These are phyloP conservation scores for Tricholauxania praeusta DNA, from an alignment of 2,888 invertebrate genomes.

Conservation along the genomic window DNA sequence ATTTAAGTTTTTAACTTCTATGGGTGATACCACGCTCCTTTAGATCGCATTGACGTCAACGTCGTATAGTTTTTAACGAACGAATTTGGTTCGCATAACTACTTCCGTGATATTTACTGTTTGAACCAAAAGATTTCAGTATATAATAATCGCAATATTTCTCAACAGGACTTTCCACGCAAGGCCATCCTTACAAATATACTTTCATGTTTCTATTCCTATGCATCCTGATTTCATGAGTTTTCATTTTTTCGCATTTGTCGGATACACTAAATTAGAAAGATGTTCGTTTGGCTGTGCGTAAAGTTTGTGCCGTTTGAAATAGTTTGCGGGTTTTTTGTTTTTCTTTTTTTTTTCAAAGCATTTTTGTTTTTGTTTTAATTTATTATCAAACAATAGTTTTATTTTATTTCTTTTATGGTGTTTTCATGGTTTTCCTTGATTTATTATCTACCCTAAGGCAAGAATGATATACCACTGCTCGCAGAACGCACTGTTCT, in stretches of 20 bases:
- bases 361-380: background rate
- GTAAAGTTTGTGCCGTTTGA: background rate
- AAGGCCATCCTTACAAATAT: background rate
- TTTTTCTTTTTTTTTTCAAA: background rate
- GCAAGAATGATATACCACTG: background rate
- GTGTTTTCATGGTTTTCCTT: background rate
- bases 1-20: too few species aligned
- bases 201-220: background rate
- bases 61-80: too few species aligned
- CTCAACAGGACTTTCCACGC: background rate
- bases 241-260: background rate
- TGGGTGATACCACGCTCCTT: too few species aligned
- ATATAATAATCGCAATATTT: background rate
- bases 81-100: too few species aligned
- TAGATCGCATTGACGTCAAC: too few species aligned
- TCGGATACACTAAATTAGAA: constrained; percentile 32
- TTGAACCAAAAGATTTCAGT: background rate
- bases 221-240: background rate
- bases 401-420: background rate
- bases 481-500: too few species aligned
- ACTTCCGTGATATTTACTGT: too few species aligned
- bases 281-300: background rate
- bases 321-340: background rate
- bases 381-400: background rate
- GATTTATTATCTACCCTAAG: constrained; percentile 5